phyloP scores from a whole-genome alignment of 53 echinoderm and acorn worm species.

The Luidia sarsii region DNA sequence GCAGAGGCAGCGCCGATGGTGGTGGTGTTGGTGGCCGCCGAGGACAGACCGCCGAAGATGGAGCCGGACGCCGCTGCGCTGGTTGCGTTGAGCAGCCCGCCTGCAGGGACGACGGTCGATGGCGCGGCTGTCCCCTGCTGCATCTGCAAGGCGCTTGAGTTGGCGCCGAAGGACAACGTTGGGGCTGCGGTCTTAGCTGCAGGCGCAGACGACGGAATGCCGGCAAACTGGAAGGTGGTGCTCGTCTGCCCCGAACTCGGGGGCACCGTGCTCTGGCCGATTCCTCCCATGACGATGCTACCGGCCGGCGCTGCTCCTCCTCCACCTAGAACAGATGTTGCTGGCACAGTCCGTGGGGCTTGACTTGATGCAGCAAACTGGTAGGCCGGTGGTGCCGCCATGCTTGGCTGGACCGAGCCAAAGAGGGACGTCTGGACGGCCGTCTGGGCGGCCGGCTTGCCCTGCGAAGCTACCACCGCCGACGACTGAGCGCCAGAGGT shows the following conservation, averaged over 20 bases:
- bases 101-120: not conserved
- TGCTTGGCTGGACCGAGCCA: not conserved
- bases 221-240: constrained; percentile 20
- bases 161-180: constrained; percentile 5
- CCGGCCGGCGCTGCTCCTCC: no score
- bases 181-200: constrained; percentile 27
- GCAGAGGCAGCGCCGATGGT: constrained; percentile 19
- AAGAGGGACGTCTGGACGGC: not conserved
- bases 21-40: not conserved
- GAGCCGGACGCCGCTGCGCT: not conserved
- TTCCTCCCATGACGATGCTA: not conserved
- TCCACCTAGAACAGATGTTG: no score
- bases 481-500: no score
- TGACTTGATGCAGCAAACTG: constrained; percentile 1
- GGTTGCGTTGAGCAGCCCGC: constrained; percentile 22
- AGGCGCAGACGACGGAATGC: not conserved
- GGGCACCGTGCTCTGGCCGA: not conserved
- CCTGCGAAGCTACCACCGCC: no score
- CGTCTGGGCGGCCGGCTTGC: no score
- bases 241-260: constrained; percentile 1
- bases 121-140: no score
- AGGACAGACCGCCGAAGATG: constrained; percentile 20
- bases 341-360: constrained; percentile 15
- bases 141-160: not conserved
- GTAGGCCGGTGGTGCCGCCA: not conserved